phyloP scores from a whole-genome alignment of 1,140 invertebrate species.

The Eupeodes corollae region DNA sequence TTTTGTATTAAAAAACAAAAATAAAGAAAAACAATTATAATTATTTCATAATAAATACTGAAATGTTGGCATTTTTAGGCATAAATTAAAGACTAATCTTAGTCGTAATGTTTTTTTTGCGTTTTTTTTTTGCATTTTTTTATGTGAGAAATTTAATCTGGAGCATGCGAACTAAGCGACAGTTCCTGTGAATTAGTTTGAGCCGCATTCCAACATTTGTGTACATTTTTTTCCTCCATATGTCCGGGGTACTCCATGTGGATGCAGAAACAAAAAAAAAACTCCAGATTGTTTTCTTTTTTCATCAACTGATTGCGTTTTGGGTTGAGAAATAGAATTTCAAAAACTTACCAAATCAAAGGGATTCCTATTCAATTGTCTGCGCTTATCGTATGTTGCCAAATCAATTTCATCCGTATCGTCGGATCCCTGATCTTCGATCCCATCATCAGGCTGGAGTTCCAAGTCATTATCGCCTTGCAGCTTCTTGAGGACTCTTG shows the following conservation, averaged over 20 bases:
- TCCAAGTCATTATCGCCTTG: conserved; percentile 43
- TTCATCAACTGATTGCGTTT: conserved; percentile 15
- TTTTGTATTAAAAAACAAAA: background rate
- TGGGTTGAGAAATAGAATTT: background rate
- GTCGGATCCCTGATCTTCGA: conserved; percentile 12
- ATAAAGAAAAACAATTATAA: conserved; percentile 6
- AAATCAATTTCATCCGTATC: conserved; percentile 36
- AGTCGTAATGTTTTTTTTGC: background rate
- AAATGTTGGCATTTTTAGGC: background rate
- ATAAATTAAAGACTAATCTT: background rate
- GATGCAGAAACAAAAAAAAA: conserved; percentile 1
- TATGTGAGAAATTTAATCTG: too few species aligned
- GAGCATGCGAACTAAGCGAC: too few species aligned
- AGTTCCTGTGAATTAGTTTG: too few species aligned
- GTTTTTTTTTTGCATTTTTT: background rate
- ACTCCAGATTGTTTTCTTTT: conserved; percentile 16
- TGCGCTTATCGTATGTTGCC: conserved; percentile 40
- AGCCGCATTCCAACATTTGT: background rate
- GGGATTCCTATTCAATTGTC: conserved; percentile 43
- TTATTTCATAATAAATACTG: conserved; percentile 17
- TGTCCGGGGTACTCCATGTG: background rate
- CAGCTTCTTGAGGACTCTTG: conserved; percentile 49
- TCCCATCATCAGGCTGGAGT: conserved; percentile 15
- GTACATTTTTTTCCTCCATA: conserved; percentile 1
- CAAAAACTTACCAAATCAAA: conserved; percentile 49